Evolutionary conservation across 2,888 invertebrate genomes (phyloP), one percentile per base, ranked within the genome.

Genomic region (Aproaerema taeniolella): DNA sequence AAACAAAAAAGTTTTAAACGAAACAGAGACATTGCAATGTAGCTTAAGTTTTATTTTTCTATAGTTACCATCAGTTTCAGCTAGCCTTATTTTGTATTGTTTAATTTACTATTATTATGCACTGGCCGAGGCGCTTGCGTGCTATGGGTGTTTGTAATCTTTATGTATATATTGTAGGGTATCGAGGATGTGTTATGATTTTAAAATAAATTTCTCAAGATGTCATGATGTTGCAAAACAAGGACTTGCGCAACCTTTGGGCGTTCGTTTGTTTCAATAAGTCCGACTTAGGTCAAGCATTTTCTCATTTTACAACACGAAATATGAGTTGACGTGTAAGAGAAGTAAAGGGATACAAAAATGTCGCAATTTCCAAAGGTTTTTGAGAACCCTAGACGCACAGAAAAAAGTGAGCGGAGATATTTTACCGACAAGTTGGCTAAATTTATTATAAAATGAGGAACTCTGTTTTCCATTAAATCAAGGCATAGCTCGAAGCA

Each of bases 61-160:
- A 77, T 77, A 83, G 85, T 85, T 85, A 85, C 85, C 85, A 83
- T 72, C 74, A 81, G 80, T 80, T 82, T 79, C 79, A 69, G 82
- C 81, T 85, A 83, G 83, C 69, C 71, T 79, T 76, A 73, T 66
- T 67, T 63, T 73, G 50, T 68, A 69, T 72, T 68, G 47, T 51
- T 70, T 70, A 69, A 63, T 73, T 66, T 71, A 72, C 71, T 66
- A 61, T 49, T 46, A 62, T 56, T 58, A 57, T 63, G 59, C 68
- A 73, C 71, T 75, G 73, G 67, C 71, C 59, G 53, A 49, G 70
- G 72, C 72, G 82, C 70, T 78, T 76, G 72, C 74, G 80, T 75
- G 68, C 61, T 53, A 13, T 46, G 41, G 28, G 57, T 55, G 46
- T 31, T 43, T 42, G 50, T 42, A 43, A 45, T 52, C 40, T 58